These are phyloP conservation scores for Caenorhabditis plicata DNA, from an alignment of 2,888 invertebrate species.

Conservation along the genomic window DNA sequence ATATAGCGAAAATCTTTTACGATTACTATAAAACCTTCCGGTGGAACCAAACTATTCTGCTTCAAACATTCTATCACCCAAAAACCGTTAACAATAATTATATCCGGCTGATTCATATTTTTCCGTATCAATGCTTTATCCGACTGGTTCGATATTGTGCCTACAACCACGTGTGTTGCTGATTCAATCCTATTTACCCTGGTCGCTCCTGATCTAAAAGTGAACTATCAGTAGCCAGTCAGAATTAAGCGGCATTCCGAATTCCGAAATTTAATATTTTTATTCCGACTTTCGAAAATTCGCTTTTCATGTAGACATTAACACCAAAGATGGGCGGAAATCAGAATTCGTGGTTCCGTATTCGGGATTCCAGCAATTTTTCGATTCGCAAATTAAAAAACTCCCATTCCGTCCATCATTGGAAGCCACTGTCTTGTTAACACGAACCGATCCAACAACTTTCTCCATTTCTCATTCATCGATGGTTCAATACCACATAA, in stretches of 20 bases:
- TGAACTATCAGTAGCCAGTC: too few relatives aligned
- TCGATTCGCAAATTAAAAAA: too few relatives aligned
- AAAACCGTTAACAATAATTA: constrained; percentile 24
- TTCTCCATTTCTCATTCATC: constrained; percentile 20
- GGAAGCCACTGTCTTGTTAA: too few relatives aligned
- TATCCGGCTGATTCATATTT: constrained; percentile 8
- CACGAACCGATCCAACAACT: constrained; percentile 26
- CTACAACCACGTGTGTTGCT: constrained; percentile 42
- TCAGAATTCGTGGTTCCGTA: too few relatives aligned
- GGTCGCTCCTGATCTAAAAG: too few relatives aligned
- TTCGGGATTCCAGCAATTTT: too few relatives aligned
- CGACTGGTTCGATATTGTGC: constrained; percentile 5
- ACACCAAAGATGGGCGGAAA: too few relatives aligned
- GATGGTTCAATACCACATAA: constrained; percentile 8
- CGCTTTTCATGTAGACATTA: too few relatives aligned
- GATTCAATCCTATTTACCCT: constrained; percentile 23
- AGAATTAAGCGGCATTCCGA: too few relatives aligned
- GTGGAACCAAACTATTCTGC: constrained; percentile 8
- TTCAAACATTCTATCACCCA: constrained; percentile 41
- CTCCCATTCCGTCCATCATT: too few relatives aligned
- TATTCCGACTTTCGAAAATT: too few relatives aligned
- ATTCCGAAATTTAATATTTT: too few relatives aligned
- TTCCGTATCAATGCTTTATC: constrained; percentile 12
- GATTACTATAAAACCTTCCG: constrained; percentile 16
- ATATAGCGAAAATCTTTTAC: neutral